Base-by-base conservation (phyloP, 1,140 invertebrate genomes). In the Atopsyche davidsoni region DNA sequence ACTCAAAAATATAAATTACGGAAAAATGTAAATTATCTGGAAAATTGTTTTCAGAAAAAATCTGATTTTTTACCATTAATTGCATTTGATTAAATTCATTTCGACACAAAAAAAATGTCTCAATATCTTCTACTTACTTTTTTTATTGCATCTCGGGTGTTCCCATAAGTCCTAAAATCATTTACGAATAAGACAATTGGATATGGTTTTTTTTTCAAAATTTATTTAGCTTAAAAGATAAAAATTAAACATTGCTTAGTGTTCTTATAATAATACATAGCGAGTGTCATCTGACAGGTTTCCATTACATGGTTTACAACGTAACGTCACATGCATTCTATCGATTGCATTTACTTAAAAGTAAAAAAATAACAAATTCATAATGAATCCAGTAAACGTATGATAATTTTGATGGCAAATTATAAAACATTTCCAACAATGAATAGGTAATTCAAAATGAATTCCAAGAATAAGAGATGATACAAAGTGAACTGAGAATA, bases 221-320 rank as follows among this genome's bases (percentile, higher is more conserved):
- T 55, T 55, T 55, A 47, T 49, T 55, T 51, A 51, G 53, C 53
- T 55, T 55, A 55, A 55, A 55, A 55, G 53, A 49, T 55, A 55
- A 51, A 55, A 55, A 51, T 55, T 18, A 55, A 55, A 55, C 47
- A 55, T 55, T 55, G 53, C 53, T 55, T 55, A 51, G 43, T 49
- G 47, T 55, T 55, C 53, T 51, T 55, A 55, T 17, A 46, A 46
- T 55, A 51, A 55, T 55, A 55, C 47, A 55, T 51, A 55, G 46
- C 35, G 23, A 51, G 36, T 51, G 48, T 47, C 47, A 25, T 39
- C 31, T 36, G 49, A 52, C 43, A 46, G 16, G 21, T 45, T 40
- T 46, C 47, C 42, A 46, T 55, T 45, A 36, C 35, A 55, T 55
- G 50, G 48, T 44, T 51, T 44, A 25, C 32, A 50, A 50, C 47